phyloP scores from a whole-genome alignment of 2,113 vertebrate genomes.

The Dolichallabes microphthalmus region DNA sequence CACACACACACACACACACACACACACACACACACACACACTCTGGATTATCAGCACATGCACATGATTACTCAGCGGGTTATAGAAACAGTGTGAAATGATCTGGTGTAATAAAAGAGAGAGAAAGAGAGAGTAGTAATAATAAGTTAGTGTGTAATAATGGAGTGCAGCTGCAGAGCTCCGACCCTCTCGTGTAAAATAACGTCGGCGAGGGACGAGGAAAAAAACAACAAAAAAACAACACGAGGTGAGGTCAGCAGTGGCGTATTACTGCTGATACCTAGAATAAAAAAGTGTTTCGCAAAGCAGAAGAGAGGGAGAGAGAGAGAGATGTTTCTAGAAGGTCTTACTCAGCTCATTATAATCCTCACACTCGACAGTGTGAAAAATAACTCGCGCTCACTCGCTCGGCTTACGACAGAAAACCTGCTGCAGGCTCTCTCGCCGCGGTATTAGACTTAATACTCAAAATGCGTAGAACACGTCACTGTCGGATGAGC shows the following conservation, averaged over 20 bases:
- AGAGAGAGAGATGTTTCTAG: not conserved
- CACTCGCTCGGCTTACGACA: not conserved
- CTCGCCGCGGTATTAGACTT: not conserved
- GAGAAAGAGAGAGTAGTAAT: not conserved
- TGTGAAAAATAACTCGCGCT: not conserved
- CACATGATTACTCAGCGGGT: not conserved
- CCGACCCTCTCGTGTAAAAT: not conserved
- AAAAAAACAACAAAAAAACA: not conserved
- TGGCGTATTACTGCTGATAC: constrained; percentile 11
- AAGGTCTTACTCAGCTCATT: constrained; percentile 14
- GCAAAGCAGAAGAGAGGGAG: constrained; percentile 18
- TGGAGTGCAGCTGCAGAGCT: not conserved
- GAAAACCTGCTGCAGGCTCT: not conserved
- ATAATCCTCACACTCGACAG: not conserved
- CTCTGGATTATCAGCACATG: not conserved
- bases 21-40: not conserved
- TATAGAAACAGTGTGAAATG: constrained; percentile 17
- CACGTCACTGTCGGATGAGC: no score
- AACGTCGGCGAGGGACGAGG: not conserved
- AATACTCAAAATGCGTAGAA: not conserved
- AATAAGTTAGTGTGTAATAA: no score
- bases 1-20: not conserved
- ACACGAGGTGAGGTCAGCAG: constrained; percentile 1
- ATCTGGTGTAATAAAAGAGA: not conserved
- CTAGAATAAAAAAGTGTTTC: constrained; percentile 6